Base-by-base conservation (phyloP, 2,888 invertebrate genomes). In the Aleiodes testaceus region DNA sequence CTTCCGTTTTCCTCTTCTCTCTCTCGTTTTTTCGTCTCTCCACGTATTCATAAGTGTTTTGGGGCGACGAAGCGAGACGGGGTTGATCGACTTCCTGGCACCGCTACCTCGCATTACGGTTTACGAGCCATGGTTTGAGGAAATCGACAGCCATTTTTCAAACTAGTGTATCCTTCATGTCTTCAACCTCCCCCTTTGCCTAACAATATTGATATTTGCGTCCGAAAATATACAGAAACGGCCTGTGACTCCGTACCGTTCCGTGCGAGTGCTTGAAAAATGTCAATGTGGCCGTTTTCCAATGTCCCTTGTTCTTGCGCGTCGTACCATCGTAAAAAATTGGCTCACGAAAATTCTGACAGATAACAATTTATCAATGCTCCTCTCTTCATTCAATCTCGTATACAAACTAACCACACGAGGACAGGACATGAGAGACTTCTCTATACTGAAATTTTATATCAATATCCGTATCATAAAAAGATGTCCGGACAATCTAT, bases 201-300 rank as follows among this genome's bases (percentile, higher is more conserved):
- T 36, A 36, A 36, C 45, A 26, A 59, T 67, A 67, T 47, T 55
- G 53, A 66, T 50, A 49, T 63, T 22, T 63, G 63, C 44, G 45
- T 63, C 26, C 50, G 49, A 47, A 66, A 45, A 59, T 63, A 42
- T 45, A 45, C 22, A 52, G 20, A 42, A 45, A 55, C 26, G 22
- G 45, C 20, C 45, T 22, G n/a, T 69, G 63, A 63, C 69, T 63
- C 69, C 50, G 49, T 20, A 42, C 68, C 83, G 85, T 84, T 85
- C 83, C 83, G 78, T 80, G 68, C 76, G 83, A 81, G 79, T 84
- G 84, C 76, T 82, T 85, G 86, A 86, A 85, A 85, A 86, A 86
- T 87, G 82, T 76, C 72, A 7, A 64, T 47, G 53, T 20, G 47
- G 36, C 66, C 45, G 52, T 72, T 66, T 74, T 70, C 74, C 75